A percentile compares a stretch with the other conserved stretches of the same genome.
Conservation (phyloP, 2,888 invertebrate species). For the Acanthosepion esculentum region DNA sequence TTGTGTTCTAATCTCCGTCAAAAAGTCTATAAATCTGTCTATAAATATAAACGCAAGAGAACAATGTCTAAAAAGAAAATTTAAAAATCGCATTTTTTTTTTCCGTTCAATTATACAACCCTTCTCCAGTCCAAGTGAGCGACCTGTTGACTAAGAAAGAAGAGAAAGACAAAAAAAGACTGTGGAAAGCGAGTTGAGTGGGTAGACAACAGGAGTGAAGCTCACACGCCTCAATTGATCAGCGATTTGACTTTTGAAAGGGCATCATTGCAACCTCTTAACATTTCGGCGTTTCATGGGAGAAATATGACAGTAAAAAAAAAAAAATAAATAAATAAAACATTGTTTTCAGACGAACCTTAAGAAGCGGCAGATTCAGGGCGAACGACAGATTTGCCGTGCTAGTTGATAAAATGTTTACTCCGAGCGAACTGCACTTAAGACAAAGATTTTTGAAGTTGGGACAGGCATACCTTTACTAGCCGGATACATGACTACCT, state of each 20-base stretch:
- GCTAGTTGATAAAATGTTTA: too few relatives aligned
- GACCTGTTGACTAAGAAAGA: not conserved
- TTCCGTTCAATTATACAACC: not conserved
- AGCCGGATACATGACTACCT: too few relatives aligned
- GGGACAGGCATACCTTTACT: too few relatives aligned
- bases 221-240: not conserved
- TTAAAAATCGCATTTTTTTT: not conserved
- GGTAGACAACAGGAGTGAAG: not conserved
- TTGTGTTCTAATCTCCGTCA: too few relatives aligned
- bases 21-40: not conserved
- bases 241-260: not conserved
- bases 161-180: not conserved
- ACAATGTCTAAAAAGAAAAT: not conserved
- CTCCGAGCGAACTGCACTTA: too few relatives aligned
- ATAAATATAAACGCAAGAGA: conserved; percentile 16
- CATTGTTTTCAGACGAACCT: not conserved
- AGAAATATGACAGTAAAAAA: not conserved
- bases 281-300: not conserved
- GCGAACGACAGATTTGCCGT: too few relatives aligned
- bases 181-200: not conserved
- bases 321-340: not conserved
- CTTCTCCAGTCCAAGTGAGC: not conserved
- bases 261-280: not conserved
- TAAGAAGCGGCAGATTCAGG: too few relatives aligned
- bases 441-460: too few relatives aligned